These are phyloP conservation scores for Aleiodes leptofemur DNA, from an alignment of 2,888 invertebrate genomes.

Conservation along the genomic window DNA sequence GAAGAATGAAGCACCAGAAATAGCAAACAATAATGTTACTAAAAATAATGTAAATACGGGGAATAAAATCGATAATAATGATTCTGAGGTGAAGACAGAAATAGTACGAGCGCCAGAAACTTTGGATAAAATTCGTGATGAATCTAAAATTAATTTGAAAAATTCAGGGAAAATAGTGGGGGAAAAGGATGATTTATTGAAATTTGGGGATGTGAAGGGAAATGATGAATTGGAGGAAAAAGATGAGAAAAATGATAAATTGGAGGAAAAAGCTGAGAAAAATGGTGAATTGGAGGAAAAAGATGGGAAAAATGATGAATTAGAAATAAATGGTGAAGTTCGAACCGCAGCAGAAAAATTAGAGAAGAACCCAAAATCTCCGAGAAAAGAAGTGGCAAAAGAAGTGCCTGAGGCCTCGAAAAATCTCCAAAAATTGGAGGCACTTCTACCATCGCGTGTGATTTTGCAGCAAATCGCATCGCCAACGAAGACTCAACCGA, in stretches of 20 bases:
- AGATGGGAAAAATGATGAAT: neutral
- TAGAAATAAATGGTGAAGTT: neutral
- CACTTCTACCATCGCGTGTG: neutral
- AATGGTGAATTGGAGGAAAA: too few species aligned
- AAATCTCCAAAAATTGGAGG: neutral
- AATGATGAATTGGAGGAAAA: conserved; percentile 7
- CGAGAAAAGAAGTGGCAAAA: too few species aligned
- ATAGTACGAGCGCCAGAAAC: neutral
- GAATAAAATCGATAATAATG: neutral
- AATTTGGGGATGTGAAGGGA: conserved; percentile 4
- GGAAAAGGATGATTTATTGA: neutral
- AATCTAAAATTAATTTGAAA: neutral
- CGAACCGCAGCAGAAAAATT: too few species aligned
- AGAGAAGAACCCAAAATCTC: too few species aligned
- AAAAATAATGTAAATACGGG: neutral
- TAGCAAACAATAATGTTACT: neutral
- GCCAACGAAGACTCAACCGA: conserved; percentile 7
- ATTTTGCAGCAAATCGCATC: conserved; percentile 27
- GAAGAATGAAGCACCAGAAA: conserved; percentile 11
- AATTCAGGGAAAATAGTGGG: too few species aligned
- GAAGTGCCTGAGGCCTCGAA: neutral
- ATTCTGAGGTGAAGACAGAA: neutral
- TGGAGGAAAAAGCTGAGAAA: neutral
- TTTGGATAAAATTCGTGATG: conserved; percentile 6
- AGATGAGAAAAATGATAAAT: conserved; percentile 7